Percentiles rank a stretch among this genome's conserved stretches.
phyloP scores from a whole-genome alignment of 2,113 vertebrate species.

The Pachypanchax playfairii region DNA sequence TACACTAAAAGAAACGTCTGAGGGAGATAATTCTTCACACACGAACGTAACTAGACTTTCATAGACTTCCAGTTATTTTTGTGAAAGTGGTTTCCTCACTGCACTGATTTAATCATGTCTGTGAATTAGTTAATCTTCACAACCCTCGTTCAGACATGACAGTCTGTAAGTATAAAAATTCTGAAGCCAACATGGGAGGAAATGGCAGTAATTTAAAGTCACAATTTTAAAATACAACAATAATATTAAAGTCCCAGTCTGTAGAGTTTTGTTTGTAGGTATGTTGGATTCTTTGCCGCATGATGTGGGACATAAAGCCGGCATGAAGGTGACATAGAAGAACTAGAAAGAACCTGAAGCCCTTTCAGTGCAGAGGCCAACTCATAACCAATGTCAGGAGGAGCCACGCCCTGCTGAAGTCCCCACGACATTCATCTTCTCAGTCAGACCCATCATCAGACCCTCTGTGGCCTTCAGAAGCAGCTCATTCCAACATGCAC shows the following conservation, averaged over 20 bases:
- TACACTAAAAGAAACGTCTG: too few relatives aligned
- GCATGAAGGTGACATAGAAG: slow-evolving; percentile 9
- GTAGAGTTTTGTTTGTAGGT: neutral
- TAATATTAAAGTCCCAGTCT: too few relatives aligned
- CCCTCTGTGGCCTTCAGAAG: slow-evolving; percentile 52
- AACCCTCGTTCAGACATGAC: too few relatives aligned
- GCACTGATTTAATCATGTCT: too few relatives aligned
- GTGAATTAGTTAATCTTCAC: too few relatives aligned
- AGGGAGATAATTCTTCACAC: too few relatives aligned
- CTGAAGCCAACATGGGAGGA: too few relatives aligned
- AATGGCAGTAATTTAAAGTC: slow-evolving; percentile 14
- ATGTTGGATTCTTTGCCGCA: slow-evolving; percentile 6
- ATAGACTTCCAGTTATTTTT: too few relatives aligned
- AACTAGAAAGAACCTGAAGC: slow-evolving; percentile 30
- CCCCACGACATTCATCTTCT: slow-evolving; percentile 43
- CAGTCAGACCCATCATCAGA: slow-evolving; percentile 42
- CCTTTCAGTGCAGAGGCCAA: slow-evolving; percentile 14
- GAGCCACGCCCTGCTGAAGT: slow-evolving; percentile 15
- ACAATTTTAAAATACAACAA: too few relatives aligned
- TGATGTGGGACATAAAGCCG: slow-evolving; percentile 6
- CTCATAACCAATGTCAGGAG: neutral
- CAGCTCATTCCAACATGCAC: slow-evolving; percentile 64
- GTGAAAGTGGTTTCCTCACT: too few relatives aligned
- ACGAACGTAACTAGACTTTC: too few relatives aligned
- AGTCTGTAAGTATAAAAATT: too few relatives aligned